These are phyloP conservation scores for Albula goreensis DNA, from an alignment of 2,113 vertebrate species.

Conservation along the genomic window DNA sequence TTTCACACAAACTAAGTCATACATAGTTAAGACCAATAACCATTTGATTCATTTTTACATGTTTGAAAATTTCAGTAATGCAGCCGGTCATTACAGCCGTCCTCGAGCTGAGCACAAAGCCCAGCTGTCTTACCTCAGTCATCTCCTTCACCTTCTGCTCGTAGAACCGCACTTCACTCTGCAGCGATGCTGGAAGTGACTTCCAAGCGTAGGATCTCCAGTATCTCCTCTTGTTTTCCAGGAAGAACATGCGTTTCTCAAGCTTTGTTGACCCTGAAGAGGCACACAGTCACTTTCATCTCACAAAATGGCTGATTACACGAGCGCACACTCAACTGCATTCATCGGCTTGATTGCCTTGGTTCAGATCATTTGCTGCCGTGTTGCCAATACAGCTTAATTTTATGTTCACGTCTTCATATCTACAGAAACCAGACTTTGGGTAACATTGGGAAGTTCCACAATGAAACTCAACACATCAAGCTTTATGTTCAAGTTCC, in stretches of 20 bases:
- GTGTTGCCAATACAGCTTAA: too few relatives aligned
- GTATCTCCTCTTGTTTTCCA: conserved; percentile 90
- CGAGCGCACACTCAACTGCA: not conserved
- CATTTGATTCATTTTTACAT: too few relatives aligned
- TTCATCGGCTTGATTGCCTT: not conserved
- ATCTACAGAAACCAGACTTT: not conserved
- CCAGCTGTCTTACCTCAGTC: conserved; percentile 80
- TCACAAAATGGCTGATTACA: not conserved
- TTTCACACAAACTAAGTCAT: too few relatives aligned
- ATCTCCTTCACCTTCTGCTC: conserved; percentile 94
- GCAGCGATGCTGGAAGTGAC: conserved; percentile 78
- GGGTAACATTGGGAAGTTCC: not conserved
- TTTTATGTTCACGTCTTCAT: too few relatives aligned
- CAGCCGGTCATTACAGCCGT: too few relatives aligned
- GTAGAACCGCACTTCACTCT: conserved; percentile 86
- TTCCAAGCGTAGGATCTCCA: conserved; percentile 74
- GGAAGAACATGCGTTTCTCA: conserved; percentile 89
- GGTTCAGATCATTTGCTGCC: not conserved
- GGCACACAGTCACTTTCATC: not conserved
- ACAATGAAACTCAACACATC: not conserved
- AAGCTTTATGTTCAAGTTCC: not conserved
- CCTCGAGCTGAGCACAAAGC: not conserved
- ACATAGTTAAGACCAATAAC: too few relatives aligned
- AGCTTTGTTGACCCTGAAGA: conserved; percentile 82
- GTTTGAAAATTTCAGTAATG: too few relatives aligned